phyloP scores from a whole-genome alignment of 2,113 vertebrate genomes.

The Neodon shergylaensis region DNA sequence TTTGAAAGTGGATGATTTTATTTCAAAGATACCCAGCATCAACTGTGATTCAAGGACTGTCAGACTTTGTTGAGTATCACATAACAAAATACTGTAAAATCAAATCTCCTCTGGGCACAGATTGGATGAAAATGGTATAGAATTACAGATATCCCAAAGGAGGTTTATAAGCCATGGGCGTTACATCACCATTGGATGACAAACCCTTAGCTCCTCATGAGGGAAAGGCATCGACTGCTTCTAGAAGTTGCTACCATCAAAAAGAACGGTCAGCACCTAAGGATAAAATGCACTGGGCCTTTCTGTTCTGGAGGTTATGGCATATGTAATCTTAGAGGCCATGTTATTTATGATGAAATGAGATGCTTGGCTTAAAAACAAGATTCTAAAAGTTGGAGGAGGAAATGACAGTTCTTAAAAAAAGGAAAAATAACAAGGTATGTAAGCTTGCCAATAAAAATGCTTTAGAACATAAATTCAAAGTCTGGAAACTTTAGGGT shows the following conservation, averaged over 20 bases:
- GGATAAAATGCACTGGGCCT: not conserved
- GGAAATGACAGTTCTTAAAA: not conserved
- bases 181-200: not conserved
- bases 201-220: not conserved
- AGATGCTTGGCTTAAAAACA: not conserved
- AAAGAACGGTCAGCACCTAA: not conserved
- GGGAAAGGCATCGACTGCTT: not conserved
- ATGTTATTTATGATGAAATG: not conserved
- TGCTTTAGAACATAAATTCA: not conserved
- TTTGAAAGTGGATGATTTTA: conserved; percentile 8
- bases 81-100: conserved; percentile 13
- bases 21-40: not conserved
- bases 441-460: not conserved
- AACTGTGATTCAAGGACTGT: conserved; percentile 28
- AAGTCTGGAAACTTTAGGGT: not conserved
- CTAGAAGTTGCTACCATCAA: not conserved
- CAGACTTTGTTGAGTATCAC: not conserved
- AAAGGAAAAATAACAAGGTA: not conserved
- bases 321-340: not conserved
- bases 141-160: not conserved
- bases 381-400: not conserved
- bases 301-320: not conserved
- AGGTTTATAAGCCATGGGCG: not conserved
- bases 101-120: not conserved
- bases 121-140: not conserved